Percentiles rank a stretch among this genome's conserved stretches.
These are phyloP conservation scores for Disparrhopalites patrizii DNA, from an alignment of 2,888 invertebrate genomes.

Conservation along the genomic window DNA sequence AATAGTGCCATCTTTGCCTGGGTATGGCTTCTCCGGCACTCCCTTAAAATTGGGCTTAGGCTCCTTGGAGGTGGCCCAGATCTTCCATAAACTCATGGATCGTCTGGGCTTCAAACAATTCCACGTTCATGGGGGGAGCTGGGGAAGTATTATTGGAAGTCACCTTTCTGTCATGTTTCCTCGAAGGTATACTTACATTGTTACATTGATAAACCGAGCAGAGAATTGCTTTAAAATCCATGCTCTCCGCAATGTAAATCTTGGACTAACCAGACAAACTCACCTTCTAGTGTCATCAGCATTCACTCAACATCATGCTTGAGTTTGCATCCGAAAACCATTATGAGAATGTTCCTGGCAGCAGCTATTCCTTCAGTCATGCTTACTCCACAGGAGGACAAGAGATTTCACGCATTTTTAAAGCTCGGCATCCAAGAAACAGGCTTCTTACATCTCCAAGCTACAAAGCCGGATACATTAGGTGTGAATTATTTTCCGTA, in stretches of 20 bases:
- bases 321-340: conserved; percentile 49
- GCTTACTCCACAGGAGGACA: conserved; percentile 48
- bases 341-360: conserved; percentile 49
- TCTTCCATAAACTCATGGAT: conserved; percentile 52
- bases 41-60: conserved; percentile 52
- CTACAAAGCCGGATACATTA: conserved; percentile 83
- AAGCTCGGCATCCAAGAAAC: conserved; percentile 51
- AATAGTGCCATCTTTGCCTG: conserved; percentile 57
- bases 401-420: conserved; percentile 47
- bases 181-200: conserved; percentile 16
- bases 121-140: conserved; percentile 57
- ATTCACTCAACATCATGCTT: conserved; percentile 59
- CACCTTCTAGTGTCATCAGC: neutral
- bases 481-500: conserved; percentile 55
- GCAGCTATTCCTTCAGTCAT: conserved; percentile 46
- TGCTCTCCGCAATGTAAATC: neutral
- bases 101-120: conserved; percentile 53
- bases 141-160: conserved; percentile 54
- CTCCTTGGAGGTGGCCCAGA: conserved; percentile 47
- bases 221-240: neutral
- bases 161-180: conserved; percentile 52
- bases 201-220: neutral
- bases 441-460: conserved; percentile 68
- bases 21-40: conserved; percentile 57
- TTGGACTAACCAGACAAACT: too few species aligned